Conservation (phyloP, 2,888 invertebrate species). For the Erebia ligea region DNA sequence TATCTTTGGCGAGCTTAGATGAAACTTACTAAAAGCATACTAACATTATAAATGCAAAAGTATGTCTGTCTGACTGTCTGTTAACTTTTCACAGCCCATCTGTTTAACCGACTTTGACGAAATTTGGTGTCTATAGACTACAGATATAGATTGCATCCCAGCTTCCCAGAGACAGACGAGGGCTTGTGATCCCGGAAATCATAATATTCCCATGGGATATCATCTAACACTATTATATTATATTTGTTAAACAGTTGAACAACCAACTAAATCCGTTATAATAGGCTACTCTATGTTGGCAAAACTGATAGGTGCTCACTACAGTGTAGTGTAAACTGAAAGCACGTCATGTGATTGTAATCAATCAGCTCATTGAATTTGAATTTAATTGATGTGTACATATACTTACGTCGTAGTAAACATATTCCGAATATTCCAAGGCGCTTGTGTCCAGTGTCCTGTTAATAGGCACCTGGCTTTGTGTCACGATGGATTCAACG, state of each 20-base stretch:
- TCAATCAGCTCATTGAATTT: constrained; percentile 17
- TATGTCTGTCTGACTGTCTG: too few species aligned
- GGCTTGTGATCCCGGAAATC: too few species aligned
- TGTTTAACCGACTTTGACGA: too few species aligned
- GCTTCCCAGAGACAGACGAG: too few species aligned
- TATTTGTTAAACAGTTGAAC: not conserved
- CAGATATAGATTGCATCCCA: too few species aligned
- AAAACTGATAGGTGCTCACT: constrained; percentile 44
- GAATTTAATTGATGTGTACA: constrained; percentile 18
- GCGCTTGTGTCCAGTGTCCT: constrained; percentile 23
- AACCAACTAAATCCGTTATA: not conserved
- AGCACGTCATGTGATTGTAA: not conserved
- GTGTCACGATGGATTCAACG: constrained; percentile 19
- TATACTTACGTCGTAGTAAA: constrained; percentile 8
- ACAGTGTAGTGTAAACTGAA: not conserved
- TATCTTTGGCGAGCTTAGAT: not conserved
- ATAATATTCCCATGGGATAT: too few species aligned
- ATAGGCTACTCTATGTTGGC: not conserved
- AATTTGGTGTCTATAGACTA: too few species aligned
- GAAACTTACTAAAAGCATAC: not conserved
- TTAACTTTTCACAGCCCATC: too few species aligned
- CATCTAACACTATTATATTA: too few species aligned
- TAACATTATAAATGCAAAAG: too few species aligned
- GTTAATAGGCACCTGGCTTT: constrained; percentile 35
- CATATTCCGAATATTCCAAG: constrained; percentile 17